Conservation (phyloP, 2,113 vertebrate genomes). For the Agelaius tricolor region DNA sequence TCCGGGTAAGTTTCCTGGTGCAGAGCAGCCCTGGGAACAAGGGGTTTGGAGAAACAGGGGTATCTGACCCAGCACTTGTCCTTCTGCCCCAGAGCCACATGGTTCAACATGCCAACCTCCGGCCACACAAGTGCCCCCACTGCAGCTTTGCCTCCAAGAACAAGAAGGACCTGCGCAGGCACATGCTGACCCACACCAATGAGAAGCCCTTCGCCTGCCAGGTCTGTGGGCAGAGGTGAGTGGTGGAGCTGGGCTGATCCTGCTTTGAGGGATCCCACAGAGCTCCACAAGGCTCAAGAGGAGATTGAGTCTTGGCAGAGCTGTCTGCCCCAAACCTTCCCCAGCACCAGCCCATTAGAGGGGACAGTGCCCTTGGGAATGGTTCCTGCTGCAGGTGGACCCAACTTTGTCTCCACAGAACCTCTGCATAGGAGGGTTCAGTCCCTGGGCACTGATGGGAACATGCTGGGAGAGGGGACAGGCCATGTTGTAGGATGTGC, state of each 20-base stretch:
- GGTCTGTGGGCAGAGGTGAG: slow-evolving; percentile 93
- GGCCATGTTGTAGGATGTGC: fast-evolving
- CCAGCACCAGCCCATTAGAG: fast-evolving
- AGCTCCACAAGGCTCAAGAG: neutral
- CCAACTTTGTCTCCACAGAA: neutral
- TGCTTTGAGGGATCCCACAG: neutral
- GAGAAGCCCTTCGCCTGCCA: slow-evolving; percentile 96
- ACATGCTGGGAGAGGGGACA: neutral
- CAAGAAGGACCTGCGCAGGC: slow-evolving; percentile 95
- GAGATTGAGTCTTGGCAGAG: neutral
- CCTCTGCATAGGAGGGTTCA: neutral
- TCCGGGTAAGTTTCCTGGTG: slow-evolving; percentile 79
- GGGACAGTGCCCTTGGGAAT: neutral
- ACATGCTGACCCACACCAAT: slow-evolving; percentile 95
- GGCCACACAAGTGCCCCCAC: slow-evolving; percentile 92
- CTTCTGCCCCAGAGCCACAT: slow-evolving; percentile 83
- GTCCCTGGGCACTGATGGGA: neutral
- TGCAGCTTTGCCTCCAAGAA: slow-evolving; percentile 99
- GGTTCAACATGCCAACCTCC: slow-evolving; percentile 87
- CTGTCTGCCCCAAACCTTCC: neutral
- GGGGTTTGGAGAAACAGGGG: fast-evolving
- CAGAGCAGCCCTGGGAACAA: neutral
- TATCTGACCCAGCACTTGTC: neutral
- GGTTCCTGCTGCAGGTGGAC: neutral
- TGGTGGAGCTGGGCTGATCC: neutral